phyloP scores from a whole-genome alignment of 2,888 invertebrate genomes.

The Alviniconcha strummeri region DNA sequence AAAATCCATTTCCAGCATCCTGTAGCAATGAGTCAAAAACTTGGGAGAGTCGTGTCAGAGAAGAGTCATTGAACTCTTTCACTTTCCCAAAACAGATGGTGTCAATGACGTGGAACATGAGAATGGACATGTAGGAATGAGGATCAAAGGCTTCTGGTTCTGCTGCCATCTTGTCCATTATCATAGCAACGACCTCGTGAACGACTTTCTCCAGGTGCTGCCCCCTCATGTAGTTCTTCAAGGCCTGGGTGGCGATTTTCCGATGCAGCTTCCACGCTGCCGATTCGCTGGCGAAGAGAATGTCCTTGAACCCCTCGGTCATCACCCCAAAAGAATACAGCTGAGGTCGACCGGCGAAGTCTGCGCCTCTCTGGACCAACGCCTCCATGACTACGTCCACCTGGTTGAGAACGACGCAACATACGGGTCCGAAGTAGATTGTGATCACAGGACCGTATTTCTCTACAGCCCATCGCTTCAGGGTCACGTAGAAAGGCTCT shows the following conservation, averaged over 20 bases:
- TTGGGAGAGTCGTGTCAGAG: not conserved
- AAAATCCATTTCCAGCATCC: not conserved
- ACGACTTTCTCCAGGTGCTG: not conserved
- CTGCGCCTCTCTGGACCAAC: not conserved
- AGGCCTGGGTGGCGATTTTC: not conserved
- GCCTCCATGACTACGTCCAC: constrained; percentile 15
- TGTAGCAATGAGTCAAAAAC: not conserved
- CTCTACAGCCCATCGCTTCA: constrained; percentile 15
- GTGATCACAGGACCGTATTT: constrained; percentile 15
- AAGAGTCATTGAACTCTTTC: not conserved
- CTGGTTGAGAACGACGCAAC: constrained; percentile 19
- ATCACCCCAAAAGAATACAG: not conserved
- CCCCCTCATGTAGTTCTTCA: not conserved
- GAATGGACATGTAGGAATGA: not conserved
- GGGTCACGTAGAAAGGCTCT: constrained; percentile 16
- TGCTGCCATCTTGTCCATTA: not conserved
- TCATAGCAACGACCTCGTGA: not conserved
- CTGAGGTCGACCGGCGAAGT: constrained; percentile 21
- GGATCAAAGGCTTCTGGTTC: not conserved
- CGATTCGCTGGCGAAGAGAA: not conserved
- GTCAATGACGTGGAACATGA: constrained; percentile 4
- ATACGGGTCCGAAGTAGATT: constrained; percentile 14
- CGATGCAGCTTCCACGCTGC: not conserved
- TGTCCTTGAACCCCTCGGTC: not conserved
- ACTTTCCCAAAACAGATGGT: not conserved